Evolutionary conservation across 1,140 invertebrate genomes (phyloP).

Genomic region (Diorhabda elongata): DNA sequence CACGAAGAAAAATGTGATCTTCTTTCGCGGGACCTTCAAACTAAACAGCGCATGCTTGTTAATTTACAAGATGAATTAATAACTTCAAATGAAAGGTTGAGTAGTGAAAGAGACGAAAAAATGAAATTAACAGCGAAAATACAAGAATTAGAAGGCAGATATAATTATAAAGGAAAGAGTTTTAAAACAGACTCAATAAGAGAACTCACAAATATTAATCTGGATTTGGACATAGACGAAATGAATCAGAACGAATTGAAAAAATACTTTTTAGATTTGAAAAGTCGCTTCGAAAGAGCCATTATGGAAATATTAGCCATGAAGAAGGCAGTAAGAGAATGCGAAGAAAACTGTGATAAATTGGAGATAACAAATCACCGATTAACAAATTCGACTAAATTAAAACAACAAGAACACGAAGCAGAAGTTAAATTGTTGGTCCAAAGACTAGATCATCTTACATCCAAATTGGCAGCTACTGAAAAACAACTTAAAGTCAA

Average conservation of each 20-base stretch:
- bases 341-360: conserved; percentile 73
- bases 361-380: conserved; percentile 72
- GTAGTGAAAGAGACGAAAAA: conserved; percentile 72
- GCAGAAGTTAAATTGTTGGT: conserved; percentile 76
- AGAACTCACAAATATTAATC: conserved; percentile 74
- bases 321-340: conserved; percentile 75
- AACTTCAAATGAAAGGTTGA: conserved; percentile 52
- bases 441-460: conserved; percentile 78
- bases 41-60: conserved; percentile 55
- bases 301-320: conserved; percentile 76
- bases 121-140: conserved; percentile 65
- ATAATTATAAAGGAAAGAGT: conserved; percentile 49
- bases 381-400: conserved; percentile 66
- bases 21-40: conserved; percentile 58
- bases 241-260: conserved; percentile 73
- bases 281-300: conserved; percentile 73
- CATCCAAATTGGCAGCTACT: conserved; percentile 71
- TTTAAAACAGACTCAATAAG: conserved; percentile 73
- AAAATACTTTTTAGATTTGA: conserved; percentile 74
- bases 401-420: conserved; percentile 64
- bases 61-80: conserved; percentile 59
- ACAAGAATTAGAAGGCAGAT: conserved; percentile 61
- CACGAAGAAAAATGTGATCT: conserved; percentile 57
- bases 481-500: conserved; percentile 79
- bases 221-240: conserved; percentile 68